Percentiles rank a stretch among this genome's conserved stretches.
phyloP scores from a whole-genome alignment of 2,113 vertebrate genomes.

The human (Homo sapiens) region GRCh38 chr1:229642001-229642500 shows the following conservation, averaged over 20 bases:
- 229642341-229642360: neutral
- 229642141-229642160: neutral
- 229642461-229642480: neutral
- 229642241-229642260: accelerated
- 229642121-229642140: neutral
- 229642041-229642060: neutral
- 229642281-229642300: neutral
- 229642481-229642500: accelerated
- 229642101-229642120: neutral
- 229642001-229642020: too few relatives aligned
- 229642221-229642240: too few relatives aligned
- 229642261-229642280: accelerated
- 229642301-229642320: neutral
- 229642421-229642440: neutral
- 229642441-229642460: neutral
- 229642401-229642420: too few relatives aligned
- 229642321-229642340: neutral
- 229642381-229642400: neutral
- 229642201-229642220: too few relatives aligned
- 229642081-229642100: neutral
- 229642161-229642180: neutral
- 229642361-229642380: neutral
- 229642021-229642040: too few relatives aligned
- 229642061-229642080: neutral
- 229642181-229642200: neutral